phyloP scores from a whole-genome alignment of 2,797 vertebrate species.

The Passerculus sandwichensis region DNA sequence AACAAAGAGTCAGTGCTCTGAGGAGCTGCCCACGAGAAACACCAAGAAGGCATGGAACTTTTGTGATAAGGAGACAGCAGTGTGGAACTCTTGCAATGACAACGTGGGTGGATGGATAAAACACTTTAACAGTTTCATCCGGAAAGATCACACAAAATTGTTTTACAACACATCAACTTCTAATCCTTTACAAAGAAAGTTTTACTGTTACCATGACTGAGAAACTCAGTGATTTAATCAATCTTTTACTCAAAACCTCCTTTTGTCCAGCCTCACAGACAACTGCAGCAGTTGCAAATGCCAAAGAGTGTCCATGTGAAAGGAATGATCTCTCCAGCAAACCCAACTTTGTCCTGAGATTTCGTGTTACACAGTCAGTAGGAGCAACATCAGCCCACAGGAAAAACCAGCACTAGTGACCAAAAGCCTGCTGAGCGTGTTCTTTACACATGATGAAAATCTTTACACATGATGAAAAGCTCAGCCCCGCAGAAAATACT shows the following conservation, averaged over 20 bases:
- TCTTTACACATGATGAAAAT: background rate
- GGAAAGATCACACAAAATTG: background rate
- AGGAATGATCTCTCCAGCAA: background rate
- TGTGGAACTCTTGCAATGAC: no score
- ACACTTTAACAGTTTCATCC: background rate
- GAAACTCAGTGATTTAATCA: background rate
- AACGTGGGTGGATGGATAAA: rapidly evolving
- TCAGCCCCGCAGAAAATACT: background rate
- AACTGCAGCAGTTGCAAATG: background rate
- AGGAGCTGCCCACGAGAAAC: no score
- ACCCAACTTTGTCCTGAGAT: background rate
- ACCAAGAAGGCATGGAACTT: no score
- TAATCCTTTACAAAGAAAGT: background rate
- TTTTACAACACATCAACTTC: rapidly evolving
- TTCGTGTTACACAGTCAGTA: rapidly evolving
- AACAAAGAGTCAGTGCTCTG: no score
- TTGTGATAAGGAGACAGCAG: no score
- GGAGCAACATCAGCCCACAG: rapidly evolving
- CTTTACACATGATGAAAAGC: background rate
- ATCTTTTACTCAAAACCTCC: background rate
- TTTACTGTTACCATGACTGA: rapidly evolving
- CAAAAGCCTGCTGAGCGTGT: background rate
- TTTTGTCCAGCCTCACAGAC: background rate
- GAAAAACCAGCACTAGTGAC: rapidly evolving
- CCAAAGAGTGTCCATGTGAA: background rate